phyloP scores from a whole-genome alignment of 2,797 vertebrate genomes.

The Cryptoprocta ferox region DNA sequence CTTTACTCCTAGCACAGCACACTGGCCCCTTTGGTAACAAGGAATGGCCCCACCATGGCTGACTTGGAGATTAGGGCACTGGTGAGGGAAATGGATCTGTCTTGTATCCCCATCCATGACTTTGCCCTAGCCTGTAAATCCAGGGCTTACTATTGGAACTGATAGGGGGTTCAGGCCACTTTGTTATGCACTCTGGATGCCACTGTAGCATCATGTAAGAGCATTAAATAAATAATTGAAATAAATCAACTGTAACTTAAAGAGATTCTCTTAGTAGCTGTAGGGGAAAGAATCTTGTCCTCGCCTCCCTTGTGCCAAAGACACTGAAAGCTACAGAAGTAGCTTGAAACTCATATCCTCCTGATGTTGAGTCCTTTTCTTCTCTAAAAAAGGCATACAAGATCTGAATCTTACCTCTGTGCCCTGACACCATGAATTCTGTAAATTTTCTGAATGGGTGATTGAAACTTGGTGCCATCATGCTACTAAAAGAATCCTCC shows the following conservation, averaged over 20 bases:
- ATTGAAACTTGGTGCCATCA: not conserved
- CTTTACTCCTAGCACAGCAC: not conserved
- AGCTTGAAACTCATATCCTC: not conserved
- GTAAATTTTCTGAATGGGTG: not conserved
- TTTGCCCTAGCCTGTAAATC: not conserved
- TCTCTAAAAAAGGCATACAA: not conserved
- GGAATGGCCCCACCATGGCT: not conserved
- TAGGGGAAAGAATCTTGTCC: not conserved
- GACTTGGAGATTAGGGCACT: not conserved
- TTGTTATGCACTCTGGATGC: not conserved
- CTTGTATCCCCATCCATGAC: not conserved
- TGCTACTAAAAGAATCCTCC: not conserved
- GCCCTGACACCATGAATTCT: not conserved
- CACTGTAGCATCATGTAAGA: not conserved
- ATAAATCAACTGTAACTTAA: not conserved
- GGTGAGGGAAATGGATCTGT: not conserved
- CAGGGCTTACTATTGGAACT: not conserved
- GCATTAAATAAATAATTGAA: not conserved
- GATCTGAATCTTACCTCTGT: not conserved
- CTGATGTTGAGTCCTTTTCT: not conserved
- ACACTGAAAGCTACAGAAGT: not conserved
- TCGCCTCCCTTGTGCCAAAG: not conserved
- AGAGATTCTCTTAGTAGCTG: not conserved
- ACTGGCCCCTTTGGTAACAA: not conserved
- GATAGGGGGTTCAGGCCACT: not conserved